These are phyloP conservation scores for Uria aalge DNA, from an alignment of 2,113 vertebrate species.

Conservation along the genomic window DNA sequence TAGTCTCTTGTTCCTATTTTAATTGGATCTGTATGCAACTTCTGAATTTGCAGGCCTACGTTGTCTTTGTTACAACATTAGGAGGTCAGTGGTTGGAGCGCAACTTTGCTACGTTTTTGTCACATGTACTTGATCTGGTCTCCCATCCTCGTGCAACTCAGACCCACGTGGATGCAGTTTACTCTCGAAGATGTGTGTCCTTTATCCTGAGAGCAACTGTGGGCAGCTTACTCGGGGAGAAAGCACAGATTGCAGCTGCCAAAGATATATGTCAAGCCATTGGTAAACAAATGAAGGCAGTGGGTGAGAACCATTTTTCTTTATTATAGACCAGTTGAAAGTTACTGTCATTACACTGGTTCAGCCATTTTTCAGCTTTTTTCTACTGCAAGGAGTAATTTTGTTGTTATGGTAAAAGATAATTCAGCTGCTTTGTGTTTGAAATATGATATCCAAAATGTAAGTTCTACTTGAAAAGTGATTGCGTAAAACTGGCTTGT, in stretches of 20 bases:
- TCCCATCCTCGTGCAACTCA: constrained; percentile 96
- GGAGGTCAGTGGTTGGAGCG: constrained; percentile 98
- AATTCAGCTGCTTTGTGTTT: neutral
- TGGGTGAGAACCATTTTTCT: constrained; percentile 83
- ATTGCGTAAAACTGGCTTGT: neutral
- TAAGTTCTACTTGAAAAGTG: neutral
- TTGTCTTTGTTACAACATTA: constrained; percentile 93
- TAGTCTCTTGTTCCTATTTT: neutral
- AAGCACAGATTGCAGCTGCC: constrained; percentile 97
- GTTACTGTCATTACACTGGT: neutral
- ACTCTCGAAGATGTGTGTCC: constrained; percentile 96
- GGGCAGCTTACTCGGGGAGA: constrained; percentile 93
- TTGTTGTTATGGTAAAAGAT: neutral
- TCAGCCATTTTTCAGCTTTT: neutral
- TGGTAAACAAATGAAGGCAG: constrained; percentile 97
- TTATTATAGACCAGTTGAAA: neutral
- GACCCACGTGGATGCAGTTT: constrained; percentile 96
- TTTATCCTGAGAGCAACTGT: constrained; percentile 96
- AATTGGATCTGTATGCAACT: neutral
- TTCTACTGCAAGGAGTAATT: neutral
- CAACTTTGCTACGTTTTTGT: constrained; percentile 94
- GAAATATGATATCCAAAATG: neutral
- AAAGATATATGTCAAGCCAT: constrained; percentile 99
- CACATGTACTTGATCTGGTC: constrained; percentile 93
- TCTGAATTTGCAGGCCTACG: constrained; percentile 86